Conservation (phyloP, 2,797 vertebrate species). For the Podarcis siculus region DNA sequence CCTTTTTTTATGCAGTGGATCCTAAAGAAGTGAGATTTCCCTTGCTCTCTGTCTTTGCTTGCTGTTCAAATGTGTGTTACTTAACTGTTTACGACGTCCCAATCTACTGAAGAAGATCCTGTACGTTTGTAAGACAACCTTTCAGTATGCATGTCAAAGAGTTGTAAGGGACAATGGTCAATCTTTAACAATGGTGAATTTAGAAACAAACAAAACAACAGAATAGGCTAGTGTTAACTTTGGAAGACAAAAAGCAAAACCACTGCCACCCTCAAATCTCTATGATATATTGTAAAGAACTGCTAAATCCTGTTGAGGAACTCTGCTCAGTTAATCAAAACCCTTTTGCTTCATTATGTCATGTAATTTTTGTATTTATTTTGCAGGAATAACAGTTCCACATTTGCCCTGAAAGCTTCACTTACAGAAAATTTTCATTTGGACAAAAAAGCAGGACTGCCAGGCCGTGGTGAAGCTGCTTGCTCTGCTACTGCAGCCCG, state of each 20-base stretch:
- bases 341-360: neutral
- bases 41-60: neutral
- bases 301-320: neutral
- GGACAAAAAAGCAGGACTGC: no score
- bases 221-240: neutral
- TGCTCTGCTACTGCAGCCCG: no score
- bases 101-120: neutral
- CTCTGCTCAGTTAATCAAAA: neutral
- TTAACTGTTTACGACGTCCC: neutral
- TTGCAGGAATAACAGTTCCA: neutral
- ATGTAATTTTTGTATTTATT: neutral
- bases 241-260: neutral
- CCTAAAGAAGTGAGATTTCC: neutral
- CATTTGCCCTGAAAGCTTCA: neutral
- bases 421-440: no score
- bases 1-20: neutral
- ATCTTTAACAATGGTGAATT: neutral
- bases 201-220: neutral
- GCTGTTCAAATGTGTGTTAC: neutral
- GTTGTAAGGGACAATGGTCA: neutral
- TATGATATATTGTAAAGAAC: neutral
- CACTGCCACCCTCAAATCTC: neutral
- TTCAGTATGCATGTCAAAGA: neutral
- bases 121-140: neutral
- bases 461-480: no score